These are phyloP conservation scores for Sebastes miniatus DNA, from an alignment of 2,797 vertebrate genomes.

Conservation along the genomic window DNA sequence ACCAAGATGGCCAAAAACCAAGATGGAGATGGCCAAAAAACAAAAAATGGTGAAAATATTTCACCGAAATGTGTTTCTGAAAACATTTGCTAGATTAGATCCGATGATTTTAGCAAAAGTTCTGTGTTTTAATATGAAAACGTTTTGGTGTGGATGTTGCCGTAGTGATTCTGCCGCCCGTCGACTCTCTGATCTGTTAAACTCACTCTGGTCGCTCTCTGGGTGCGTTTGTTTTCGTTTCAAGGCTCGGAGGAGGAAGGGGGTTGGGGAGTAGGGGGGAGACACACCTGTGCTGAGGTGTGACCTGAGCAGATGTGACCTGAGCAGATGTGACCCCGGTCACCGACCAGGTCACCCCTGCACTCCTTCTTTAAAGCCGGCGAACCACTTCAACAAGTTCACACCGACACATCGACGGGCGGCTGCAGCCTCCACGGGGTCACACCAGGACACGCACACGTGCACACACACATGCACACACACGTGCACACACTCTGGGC, in stretches of 20 bases:
- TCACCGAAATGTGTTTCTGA: too few species aligned
- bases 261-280: neutral
- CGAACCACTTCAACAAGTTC: constrained; percentile 4
- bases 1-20: too few species aligned
- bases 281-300: constrained; percentile 21
- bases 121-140: too few species aligned
- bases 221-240: neutral
- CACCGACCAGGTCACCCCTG: neutral
- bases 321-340: too few species aligned
- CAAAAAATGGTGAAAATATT: too few species aligned
- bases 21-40: too few species aligned
- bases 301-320: constrained; percentile 16
- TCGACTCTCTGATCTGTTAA: neutral
- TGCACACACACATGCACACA: neutral
- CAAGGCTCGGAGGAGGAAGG: neutral
- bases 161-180: too few species aligned
- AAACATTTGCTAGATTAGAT: too few species aligned
- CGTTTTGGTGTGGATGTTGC: too few species aligned
- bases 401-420: neutral
- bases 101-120: too few species aligned
- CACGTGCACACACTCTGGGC: neutral
- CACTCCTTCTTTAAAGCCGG: constrained; percentile 23
- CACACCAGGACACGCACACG: constrained; percentile 8
- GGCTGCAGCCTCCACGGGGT: constrained; percentile 21
- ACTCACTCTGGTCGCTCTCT: neutral